A percentile compares a stretch with the other conserved stretches of the same genome.
Evolutionary conservation across 2,797 vertebrate genomes (phyloP).

Genomic region (Jordanella pulchra): DNA sequence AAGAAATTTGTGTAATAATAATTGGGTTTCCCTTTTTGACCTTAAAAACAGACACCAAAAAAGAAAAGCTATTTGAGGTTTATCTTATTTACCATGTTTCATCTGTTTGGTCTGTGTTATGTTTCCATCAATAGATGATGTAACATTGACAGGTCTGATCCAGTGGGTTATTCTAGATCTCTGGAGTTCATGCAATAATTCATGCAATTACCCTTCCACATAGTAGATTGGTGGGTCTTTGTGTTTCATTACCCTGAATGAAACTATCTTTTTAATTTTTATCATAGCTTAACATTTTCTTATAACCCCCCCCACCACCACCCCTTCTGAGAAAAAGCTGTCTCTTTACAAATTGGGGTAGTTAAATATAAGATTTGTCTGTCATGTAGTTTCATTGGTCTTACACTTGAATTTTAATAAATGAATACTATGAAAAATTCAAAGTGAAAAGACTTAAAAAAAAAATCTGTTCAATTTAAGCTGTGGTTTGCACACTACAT

Average conservation of each 20-base stretch:
- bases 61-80: too few species aligned
- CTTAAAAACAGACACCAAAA: too few species aligned
- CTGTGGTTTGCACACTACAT: slow-evolving; percentile 5
- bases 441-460: background rate
- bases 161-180: background rate
- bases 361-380: background rate
- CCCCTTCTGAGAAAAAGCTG: background rate
- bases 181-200: background rate
- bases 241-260: background rate
- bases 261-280: background rate
- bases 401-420: background rate
- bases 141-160: background rate
- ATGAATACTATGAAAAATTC: background rate
- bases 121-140: background rate
- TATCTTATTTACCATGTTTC: too few species aligned
- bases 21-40: too few species aligned
- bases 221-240: background rate
- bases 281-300: background rate
- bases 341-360: background rate
- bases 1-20: too few species aligned
- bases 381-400: background rate
- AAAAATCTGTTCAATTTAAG: background rate
- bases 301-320: too few species aligned
- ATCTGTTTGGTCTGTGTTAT: background rate
- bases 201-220: background rate